These are phyloP conservation scores for Protosalanx chinensis DNA, from an alignment of 2,797 vertebrate genomes.

Conservation along the genomic window DNA sequence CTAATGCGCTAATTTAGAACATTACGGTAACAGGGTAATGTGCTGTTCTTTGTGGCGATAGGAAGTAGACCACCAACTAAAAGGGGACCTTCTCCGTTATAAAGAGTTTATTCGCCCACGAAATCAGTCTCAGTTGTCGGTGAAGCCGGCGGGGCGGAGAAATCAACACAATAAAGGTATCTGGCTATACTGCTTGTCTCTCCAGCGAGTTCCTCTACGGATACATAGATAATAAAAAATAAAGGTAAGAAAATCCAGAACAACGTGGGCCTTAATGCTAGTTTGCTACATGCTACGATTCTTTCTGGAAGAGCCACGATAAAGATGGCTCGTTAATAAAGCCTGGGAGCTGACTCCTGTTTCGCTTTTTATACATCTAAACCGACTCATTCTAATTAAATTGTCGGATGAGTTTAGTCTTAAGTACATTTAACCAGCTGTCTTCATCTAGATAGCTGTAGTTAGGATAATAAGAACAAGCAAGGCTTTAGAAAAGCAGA, in stretches of 20 bases:
- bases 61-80: slow-evolving; percentile 23
- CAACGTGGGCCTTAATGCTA: slow-evolving; percentile 13
- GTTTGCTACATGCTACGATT: slow-evolving; percentile 23
- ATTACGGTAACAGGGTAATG: not conserved
- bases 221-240: slow-evolving; percentile 57
- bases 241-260: slow-evolving; percentile 66
- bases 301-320: not conserved
- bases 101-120: slow-evolving; percentile 68
- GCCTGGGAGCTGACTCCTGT: not conserved
- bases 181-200: slow-evolving; percentile 54
- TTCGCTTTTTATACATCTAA: too few relatives aligned
- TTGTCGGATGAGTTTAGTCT: too few relatives aligned
- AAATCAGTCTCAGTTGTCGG: slow-evolving; percentile 79
- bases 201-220: slow-evolving; percentile 65
- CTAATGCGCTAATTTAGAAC: too few relatives aligned
- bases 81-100: slow-evolving; percentile 67
- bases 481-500: not conserved
- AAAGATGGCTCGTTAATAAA: not conserved
- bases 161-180: slow-evolving; percentile 67
- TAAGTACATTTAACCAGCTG: too few relatives aligned
- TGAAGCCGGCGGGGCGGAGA: slow-evolving; percentile 81
- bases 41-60: not conserved
- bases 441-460: too few relatives aligned
- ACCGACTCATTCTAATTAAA: not conserved
- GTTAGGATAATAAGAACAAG: not conserved